Evolutionary conservation across 2,113 vertebrate genomes (phyloP), one percentile per base, ranked within the genome.

Genomic region (Siniperca chuatsi): DNA sequence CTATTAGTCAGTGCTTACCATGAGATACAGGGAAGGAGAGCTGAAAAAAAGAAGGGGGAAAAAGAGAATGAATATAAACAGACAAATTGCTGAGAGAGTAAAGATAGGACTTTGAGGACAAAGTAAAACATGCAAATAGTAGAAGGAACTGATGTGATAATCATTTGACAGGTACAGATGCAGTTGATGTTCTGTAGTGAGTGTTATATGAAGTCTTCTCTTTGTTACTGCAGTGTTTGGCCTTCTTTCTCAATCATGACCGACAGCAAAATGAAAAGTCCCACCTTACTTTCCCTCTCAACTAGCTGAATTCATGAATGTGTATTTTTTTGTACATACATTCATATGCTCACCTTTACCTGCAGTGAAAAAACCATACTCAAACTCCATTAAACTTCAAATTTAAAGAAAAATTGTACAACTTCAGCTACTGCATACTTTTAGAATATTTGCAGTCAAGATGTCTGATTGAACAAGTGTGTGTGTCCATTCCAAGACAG

Each of bases 221-320:
- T 23, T 64, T 46, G n/a, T 60, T 25, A 23, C n/a, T 48, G 42
- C 20, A 52, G 2, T 48, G 16, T n/a, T 78, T 13, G 10, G 66
- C 74, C 25, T 55, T 81, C n/a, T 65, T 69, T 76, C 55, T 82
- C 48, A 66, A 12, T 81, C 40, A 25, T 9, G 23, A 64, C 6
- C 75, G 65, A 82, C 50, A 50, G 40, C 40, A 55, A 6, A 44
- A 44, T 77, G 25, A 74, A 78, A 88, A 68, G 62, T 50, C 3
- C 29, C 42, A 29, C 15, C 48, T 68, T 60, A 52, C 60, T 40
- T 83, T 69, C 52, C 20, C 61, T 72, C 70, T 75, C 40, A 61
- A 55, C 29, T 20, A 12, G 13, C 18, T 65, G 8, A 78, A 75
- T 23, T 37, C 18, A 1, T 20, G 33, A 20, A 18, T 58, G 50